Base-by-base conservation (phyloP, 2,888 invertebrate genomes). In the Formica aserva region DNA sequence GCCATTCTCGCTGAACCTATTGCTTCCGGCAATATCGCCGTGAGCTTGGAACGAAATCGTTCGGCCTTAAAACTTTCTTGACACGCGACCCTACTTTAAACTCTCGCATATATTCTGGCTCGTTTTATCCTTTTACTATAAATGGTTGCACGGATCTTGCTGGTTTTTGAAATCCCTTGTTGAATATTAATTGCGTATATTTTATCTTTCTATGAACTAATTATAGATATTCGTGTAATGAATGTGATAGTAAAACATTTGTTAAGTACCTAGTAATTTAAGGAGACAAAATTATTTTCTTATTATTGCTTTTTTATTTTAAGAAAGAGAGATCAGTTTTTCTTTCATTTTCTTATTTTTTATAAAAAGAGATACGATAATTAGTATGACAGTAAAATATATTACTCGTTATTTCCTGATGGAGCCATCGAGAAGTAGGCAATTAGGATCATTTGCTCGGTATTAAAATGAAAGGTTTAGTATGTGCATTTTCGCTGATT, bases 1-100 rank as follows among this genome's bases (percentile, higher is more conserved):
- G 84, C 83, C 90, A 85, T 88, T 84, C 82, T 71, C 67, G 32
- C 22, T 48, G 75, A 87, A 88, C 83, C 76, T 60, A 60, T 72
- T 72, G 83, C 87, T 85, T 85, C 91, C 84, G 83, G 85, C 81
- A 22, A 78, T 80, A 32, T 38, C 35, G 22, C 41, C 60, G 18
- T 75, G 45, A 55, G 15, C 63, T 69, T 63, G 45, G 66, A 66
- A 83, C 48, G 67, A 72, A 84, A 87, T 78, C 80, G 75, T 83
- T 75, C 80, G 82, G 77, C 38, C 66, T n/a, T 35, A 35, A 13
- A 82, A 84, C 76, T 84, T 81, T 35, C 76, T 35, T 60, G 71
- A 82, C 82, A 55, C 67, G 29, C 52, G 26, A 80, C 32, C 26
- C 26, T 13, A 72, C 78, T 80, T 80, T 15, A 60, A 60, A 45